These are phyloP conservation scores for Percina caprodes DNA, from an alignment of 2,113 vertebrate genomes.

Conservation along the genomic window DNA sequence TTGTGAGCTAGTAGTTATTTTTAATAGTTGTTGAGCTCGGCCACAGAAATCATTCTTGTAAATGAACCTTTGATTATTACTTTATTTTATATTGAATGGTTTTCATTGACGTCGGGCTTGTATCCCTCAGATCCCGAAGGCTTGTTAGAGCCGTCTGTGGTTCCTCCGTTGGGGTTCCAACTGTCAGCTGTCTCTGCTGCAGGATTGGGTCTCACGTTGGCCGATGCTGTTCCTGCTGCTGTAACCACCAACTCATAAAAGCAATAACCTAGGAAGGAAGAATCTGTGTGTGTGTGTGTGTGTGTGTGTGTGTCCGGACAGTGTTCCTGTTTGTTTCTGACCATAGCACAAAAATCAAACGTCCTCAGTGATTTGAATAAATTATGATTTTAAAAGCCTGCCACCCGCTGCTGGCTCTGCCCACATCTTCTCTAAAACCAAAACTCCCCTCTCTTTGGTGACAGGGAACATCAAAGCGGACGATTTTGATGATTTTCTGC, in stretches of 20 bases:
- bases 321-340: background rate
- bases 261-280: conserved; percentile 17
- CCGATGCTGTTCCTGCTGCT: background rate
- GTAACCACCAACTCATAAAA: background rate
- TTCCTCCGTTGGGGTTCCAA: too few relatives aligned
- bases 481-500: conserved; percentile 7
- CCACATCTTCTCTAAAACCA: conserved; percentile 6
- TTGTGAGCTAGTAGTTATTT: too few relatives aligned
- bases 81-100: too few relatives aligned
- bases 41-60: too few relatives aligned
- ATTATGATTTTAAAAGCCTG: background rate
- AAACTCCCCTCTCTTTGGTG: background rate
- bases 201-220: conserved; percentile 17
- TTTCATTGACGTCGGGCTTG: too few relatives aligned
- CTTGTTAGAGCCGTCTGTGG: too few relatives aligned
- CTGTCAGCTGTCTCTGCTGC: conserved; percentile 10
- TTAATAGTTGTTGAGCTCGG: too few relatives aligned
- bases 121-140: too few relatives aligned
- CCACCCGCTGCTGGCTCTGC: background rate
- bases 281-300: background rate
- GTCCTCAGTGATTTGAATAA: conserved; percentile 13
- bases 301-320: background rate
- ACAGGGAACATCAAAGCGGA: conserved; percentile 47
- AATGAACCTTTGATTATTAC: too few relatives aligned
- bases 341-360: conserved; percentile 7